phyloP scores from a whole-genome alignment of 2,797 vertebrate species.

The Melanotaenia pygmaea region DNA sequence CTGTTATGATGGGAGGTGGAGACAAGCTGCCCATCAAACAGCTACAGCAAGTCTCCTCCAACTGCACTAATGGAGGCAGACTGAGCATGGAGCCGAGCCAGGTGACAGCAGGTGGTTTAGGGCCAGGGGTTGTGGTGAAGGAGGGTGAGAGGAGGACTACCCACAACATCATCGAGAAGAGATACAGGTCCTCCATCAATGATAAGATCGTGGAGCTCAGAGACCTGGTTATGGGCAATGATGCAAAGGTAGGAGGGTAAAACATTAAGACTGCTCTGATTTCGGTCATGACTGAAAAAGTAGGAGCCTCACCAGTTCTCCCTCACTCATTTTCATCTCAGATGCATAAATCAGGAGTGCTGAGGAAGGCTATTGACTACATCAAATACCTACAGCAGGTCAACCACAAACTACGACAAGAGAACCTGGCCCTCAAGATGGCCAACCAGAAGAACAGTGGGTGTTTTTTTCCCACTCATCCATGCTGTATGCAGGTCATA shows the following conservation, averaged over 20 bases:
- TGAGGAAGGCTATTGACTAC: constrained; percentile 97
- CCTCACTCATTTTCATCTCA: constrained; percentile 55
- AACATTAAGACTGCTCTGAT: not conserved
- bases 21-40: constrained; percentile 98
- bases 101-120: constrained; percentile 42
- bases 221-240: constrained; percentile 95
- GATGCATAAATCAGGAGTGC: constrained; percentile 98
- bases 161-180: constrained; percentile 98
- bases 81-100: constrained; percentile 60
- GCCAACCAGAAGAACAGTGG: constrained; percentile 95
- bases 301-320: not conserved
- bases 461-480: constrained; percentile 40
- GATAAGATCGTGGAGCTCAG: constrained; percentile 97
- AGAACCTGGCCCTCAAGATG: constrained; percentile 95
- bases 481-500: not conserved
- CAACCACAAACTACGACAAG: constrained; percentile 96
- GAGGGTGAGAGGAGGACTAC: constrained; percentile 96
- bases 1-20: constrained; percentile 91
- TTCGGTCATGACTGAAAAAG: not conserved
- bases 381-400: constrained; percentile 97
- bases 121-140: constrained; percentile 84
- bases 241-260: constrained; percentile 87
- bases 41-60: constrained; percentile 79
- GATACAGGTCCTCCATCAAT: constrained; percentile 97
- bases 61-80: constrained; percentile 40